phyloP scores from a whole-genome alignment of 2,797 vertebrate species.

The Sebastes matsubarae region DNA sequence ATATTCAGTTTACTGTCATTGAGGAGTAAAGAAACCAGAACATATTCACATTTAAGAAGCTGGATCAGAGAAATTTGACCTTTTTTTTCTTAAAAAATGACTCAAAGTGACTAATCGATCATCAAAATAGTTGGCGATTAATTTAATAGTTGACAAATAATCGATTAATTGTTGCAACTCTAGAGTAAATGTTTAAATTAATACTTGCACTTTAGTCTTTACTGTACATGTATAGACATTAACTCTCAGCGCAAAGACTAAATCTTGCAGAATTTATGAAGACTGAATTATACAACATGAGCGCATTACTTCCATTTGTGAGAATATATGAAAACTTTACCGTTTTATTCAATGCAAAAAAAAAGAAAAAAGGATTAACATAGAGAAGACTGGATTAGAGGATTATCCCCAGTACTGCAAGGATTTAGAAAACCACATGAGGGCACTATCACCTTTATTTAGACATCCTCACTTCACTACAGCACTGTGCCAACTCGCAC shows the following conservation, averaged over 20 bases:
- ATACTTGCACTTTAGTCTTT: neutral
- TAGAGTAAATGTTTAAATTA: neutral
- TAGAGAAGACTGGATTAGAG: neutral
- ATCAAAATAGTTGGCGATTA: no score
- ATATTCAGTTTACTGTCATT: no score
- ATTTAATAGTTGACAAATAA: no score
- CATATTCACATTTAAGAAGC: no score
- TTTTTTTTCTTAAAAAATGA: no score
- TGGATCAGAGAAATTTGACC: no score
- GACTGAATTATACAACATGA: neutral
- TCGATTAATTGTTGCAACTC: no score
- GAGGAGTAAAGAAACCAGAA: no score
- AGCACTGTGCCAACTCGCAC: neutral
- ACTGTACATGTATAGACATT: neutral
- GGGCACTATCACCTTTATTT: slow-evolving; percentile 57
- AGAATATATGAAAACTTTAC: neutral
- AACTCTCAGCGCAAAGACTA: neutral
- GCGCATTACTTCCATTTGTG: neutral
- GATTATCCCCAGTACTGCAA: slow-evolving; percentile 21
- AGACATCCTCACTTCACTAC: neutral
- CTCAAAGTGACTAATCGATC: no score
- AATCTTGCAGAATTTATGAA: neutral
- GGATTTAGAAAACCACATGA: slow-evolving; percentile 64
- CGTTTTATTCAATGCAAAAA: neutral
- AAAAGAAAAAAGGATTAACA: neutral